Conservation (phyloP, 2,113 vertebrate genomes). For the Eulacestoma nigropectus region DNA sequence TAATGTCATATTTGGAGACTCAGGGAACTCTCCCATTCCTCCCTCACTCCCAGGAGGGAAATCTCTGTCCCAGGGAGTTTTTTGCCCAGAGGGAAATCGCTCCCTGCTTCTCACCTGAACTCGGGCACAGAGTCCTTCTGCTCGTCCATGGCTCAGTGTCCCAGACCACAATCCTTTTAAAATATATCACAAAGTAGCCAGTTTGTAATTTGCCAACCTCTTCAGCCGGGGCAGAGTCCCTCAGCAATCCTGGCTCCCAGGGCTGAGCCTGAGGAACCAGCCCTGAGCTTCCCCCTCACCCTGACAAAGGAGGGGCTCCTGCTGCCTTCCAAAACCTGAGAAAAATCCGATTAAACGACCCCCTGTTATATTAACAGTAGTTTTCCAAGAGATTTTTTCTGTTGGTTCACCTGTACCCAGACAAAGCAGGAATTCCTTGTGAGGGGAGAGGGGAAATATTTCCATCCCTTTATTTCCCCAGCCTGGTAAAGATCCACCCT, state of each 20-base stretch:
- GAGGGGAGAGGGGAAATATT: not conserved
- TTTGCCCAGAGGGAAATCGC: not conserved
- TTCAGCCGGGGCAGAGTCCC: rapidly evolving
- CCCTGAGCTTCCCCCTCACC: not conserved
- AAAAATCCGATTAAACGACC: not conserved
- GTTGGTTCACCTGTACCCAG: not conserved
- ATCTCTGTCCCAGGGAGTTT: not conserved
- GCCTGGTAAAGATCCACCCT: not conserved
- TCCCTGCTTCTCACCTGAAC: not conserved
- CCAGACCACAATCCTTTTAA: not conserved
- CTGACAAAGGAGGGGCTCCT: not conserved
- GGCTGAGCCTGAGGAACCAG: not conserved
- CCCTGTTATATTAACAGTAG: rapidly evolving
- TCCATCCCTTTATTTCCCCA: not conserved
- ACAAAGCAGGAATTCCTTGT: not conserved
- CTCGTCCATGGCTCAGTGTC: not conserved
- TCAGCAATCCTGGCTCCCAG: not conserved
- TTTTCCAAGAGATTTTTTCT: not conserved
- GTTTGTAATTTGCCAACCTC: not conserved
- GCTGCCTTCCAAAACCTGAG: not conserved
- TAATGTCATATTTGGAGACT: conserved; percentile 13
- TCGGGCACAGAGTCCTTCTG: not conserved
- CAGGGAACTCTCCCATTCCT: conserved; percentile 2
- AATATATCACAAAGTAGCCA: rapidly evolving
- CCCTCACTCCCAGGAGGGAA: not conserved